Base-by-base conservation (phyloP, 2,113 vertebrate genomes). In the Neolamprologus falcicula region DNA sequence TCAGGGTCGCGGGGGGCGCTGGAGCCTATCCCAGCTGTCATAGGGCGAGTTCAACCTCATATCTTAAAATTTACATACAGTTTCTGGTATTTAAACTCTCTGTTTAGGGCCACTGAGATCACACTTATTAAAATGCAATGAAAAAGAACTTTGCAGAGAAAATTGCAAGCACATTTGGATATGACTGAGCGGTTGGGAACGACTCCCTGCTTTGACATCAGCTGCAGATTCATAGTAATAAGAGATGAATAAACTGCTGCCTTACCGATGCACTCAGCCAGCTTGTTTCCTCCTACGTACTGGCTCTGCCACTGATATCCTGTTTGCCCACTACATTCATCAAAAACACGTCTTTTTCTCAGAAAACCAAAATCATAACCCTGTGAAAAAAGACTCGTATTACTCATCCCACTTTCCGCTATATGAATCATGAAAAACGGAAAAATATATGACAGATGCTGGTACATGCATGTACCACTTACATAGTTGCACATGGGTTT, bases 401-500 rank as follows among this genome's bases (percentile, higher is more conserved):
- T 7, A 53, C 9, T 24, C 7, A 3, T 24, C 2, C 42, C 55
- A 4, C 57, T 82, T 45, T 13, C 16, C 16, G 1, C 28, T 52
- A 4, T 33, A 52, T 52, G 73, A 78, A 50, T 78, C 16, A 31
- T 52, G 16, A n/a, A 61, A 59, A 42, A 13, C 9, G 8, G 3
- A 28, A 26, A 40, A 81, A 42, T 42, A 42, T 0, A 42, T 2
- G 24, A 76, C 4, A 50, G 71, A 76, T 28, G 16, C 24, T 76
- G 37, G 1, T 59, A 8, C 33, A 13, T 21, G 61, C 11, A 11
- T 71, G 14, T 13, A 4, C 2, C 6, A 5, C 78, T 81, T 94
- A 98, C 97, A 88, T 96, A 0, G 82, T 97, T 96, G 92, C 97
- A 97, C 92, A 97, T 91, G 37, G 97, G 96, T 93, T 97, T 97